A percentile compares a stretch with the other conserved stretches of the same genome.
Evolutionary conservation across 2,888 invertebrate genomes (phyloP).

Genomic region (Cheilosia grossa): DNA sequence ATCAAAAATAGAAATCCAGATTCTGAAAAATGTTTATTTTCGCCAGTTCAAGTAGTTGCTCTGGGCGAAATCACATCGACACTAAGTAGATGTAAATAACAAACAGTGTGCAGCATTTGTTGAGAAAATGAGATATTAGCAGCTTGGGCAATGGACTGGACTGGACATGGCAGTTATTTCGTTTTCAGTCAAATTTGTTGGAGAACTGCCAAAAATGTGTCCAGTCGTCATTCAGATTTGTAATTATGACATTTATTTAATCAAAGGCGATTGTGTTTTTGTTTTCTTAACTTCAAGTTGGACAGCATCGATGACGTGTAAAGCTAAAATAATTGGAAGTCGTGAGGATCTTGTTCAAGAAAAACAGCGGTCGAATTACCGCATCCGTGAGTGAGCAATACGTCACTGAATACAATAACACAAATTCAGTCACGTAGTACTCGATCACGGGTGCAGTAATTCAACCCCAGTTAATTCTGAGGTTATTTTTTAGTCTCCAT

Average conservation of each 20-base stretch:
- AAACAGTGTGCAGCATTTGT: not conserved
- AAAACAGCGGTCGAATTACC: too few relatives aligned
- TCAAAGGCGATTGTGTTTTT: not conserved
- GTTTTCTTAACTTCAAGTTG: too few relatives aligned
- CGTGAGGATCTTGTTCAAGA: too few relatives aligned
- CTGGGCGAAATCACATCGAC: not conserved
- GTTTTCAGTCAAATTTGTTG: not conserved
- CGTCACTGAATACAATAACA: too few relatives aligned
- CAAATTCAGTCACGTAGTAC: too few relatives aligned
- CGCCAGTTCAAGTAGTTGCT: not conserved
- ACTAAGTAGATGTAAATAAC: not conserved
- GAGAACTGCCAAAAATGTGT: not conserved
- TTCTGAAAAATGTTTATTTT: not conserved
- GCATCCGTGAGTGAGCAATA: too few relatives aligned
- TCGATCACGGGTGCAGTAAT: too few relatives aligned
- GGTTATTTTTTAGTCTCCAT: too few relatives aligned
- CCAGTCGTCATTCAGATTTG: not conserved
- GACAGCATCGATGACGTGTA: too few relatives aligned
- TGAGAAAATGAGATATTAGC: not conserved
- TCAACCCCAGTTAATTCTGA: too few relatives aligned
- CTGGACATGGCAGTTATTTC: not conserved
- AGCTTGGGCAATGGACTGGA: not conserved
- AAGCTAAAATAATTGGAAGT: too few relatives aligned
- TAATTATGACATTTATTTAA: not conserved
- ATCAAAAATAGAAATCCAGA: not conserved